phyloP scores from a whole-genome alignment of 2,888 invertebrate species.

The Dynastes tityus region DNA sequence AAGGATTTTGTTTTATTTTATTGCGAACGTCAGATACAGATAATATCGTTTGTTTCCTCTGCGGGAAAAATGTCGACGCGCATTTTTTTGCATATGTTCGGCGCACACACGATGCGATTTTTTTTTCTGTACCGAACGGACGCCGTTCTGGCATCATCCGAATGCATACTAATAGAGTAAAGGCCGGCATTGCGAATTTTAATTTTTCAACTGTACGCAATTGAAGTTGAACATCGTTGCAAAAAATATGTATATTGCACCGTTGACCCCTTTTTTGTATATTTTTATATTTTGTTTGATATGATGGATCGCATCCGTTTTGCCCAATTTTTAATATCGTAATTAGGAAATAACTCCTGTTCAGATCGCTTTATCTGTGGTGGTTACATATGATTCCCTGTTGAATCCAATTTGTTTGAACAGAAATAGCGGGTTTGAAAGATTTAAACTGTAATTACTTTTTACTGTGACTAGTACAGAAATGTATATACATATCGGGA shows the following conservation, averaged over 20 bases:
- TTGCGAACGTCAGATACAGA: slow-evolving; percentile 54
- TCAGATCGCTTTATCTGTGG: not conserved
- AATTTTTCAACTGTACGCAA: slow-evolving; percentile 18
- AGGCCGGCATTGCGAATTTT: not conserved
- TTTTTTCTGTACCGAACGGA: not conserved
- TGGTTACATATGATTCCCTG: no score
- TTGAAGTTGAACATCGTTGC: not conserved
- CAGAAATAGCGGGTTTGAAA: no score
- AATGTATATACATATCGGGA: no score
- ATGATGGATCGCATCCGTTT: no score
- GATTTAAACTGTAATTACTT: no score
- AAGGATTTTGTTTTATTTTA: slow-evolving; percentile 55
- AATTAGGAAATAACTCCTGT: not conserved
- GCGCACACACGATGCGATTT: slow-evolving; percentile 1
- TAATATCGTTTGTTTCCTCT: slow-evolving; percentile 55
- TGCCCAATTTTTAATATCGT: not conserved
- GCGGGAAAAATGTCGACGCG: slow-evolving; percentile 38
- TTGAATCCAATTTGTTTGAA: no score
- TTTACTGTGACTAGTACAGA: no score
- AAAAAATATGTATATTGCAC: not conserved
- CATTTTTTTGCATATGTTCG: slow-evolving; percentile 35
- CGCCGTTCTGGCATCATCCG: slow-evolving; percentile 34
- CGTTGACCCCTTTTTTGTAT: not conserved
- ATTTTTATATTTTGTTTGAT: not conserved
- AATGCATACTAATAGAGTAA: slow-evolving; percentile 30